These are phyloP conservation scores for Agrochola lota DNA, from an alignment of 2,888 invertebrate species.

Conservation along the genomic window DNA sequence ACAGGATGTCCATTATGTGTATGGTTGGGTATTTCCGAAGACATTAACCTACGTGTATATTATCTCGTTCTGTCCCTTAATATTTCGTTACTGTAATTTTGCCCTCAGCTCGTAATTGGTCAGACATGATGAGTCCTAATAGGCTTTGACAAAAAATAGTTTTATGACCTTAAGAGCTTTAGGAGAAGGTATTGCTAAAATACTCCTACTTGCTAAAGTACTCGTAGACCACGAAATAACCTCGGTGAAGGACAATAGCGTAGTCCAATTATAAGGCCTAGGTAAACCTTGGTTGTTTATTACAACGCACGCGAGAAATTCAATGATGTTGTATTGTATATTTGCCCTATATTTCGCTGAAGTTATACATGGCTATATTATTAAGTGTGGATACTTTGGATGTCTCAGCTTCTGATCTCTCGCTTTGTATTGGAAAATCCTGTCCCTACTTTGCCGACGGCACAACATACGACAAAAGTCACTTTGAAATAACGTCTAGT, in stretches of 20 bases:
- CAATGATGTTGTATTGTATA: background rate
- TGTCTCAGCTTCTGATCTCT: slow-evolving; percentile 8
- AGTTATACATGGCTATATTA: slow-evolving; percentile 12
- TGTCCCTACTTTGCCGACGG: background rate
- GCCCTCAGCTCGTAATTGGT: slow-evolving; percentile 16
- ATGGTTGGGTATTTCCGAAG: slow-evolving; percentile 23
- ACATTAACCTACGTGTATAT: slow-evolving; percentile 6
- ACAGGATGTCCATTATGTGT: background rate
- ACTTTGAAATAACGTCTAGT: background rate
- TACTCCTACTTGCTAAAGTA: too few species aligned
- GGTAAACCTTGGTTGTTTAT: background rate
- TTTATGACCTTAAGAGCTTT: slow-evolving; percentile 20
- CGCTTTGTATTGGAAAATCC: slow-evolving; percentile 24
- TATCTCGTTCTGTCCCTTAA: background rate
- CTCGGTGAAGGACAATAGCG: background rate
- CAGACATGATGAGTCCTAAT: slow-evolving; percentile 13
- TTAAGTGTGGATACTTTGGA: background rate
- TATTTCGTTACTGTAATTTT: slow-evolving; percentile 7
- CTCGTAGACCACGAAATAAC: background rate
- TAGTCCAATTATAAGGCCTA: background rate
- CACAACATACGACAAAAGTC: slow-evolving; percentile 20
- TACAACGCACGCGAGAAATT: background rate
- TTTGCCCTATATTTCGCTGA: background rate
- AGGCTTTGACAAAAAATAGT: slow-evolving; percentile 1
- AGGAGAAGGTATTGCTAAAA: background rate